A percentile compares a stretch with the other conserved stretches of the same genome.
These are phyloP conservation scores for Phthorimaea operculella DNA, from an alignment of 1,140 invertebrate species.

Conservation along the genomic window DNA sequence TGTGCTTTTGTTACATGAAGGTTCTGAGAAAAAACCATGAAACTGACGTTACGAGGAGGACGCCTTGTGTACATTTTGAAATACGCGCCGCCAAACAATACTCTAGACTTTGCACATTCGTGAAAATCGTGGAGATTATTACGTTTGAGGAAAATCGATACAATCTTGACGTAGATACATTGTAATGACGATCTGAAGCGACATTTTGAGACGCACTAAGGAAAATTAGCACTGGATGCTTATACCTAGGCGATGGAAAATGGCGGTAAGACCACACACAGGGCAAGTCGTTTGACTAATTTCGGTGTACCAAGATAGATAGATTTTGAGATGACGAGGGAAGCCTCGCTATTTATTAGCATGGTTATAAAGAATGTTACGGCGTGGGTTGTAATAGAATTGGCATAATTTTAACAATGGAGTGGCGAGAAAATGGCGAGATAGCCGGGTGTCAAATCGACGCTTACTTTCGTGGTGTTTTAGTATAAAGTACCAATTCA, in stretches of 20 bases:
- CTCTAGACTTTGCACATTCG: slow-evolving; percentile 13
- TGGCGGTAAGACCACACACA: slow-evolving; percentile 22
- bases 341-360: not conserved
- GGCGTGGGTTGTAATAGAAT: slow-evolving; percentile 3
- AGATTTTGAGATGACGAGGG: too few relatives aligned
- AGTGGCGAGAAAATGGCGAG: slow-evolving; percentile 60
- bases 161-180: slow-evolving; percentile 1
- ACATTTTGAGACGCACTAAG: slow-evolving; percentile 18
- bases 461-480: slow-evolving; percentile 26
- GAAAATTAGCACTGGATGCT: slow-evolving; percentile 18
- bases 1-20: not conserved
- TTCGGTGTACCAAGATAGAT: too few relatives aligned
- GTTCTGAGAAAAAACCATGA: not conserved
- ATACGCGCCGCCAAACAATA: slow-evolving; percentile 36
- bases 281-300: slow-evolving; percentile 19
- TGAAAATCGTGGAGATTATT: slow-evolving; percentile 4
- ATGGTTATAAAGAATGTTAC: slow-evolving; percentile 1
- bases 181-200: slow-evolving; percentile 8
- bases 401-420: too few relatives aligned
- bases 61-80: slow-evolving; percentile 49
- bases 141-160: slow-evolving; percentile 29
- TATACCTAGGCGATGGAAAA: slow-evolving; percentile 23
- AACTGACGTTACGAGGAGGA: slow-evolving; percentile 20
- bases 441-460: slow-evolving; percentile 56
- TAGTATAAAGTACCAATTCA: slow-evolving; percentile 38